phyloP scores from a whole-genome alignment of 37 sponge, comb jelly and placozoan species.

The Hormiphora californensis region DNA sequence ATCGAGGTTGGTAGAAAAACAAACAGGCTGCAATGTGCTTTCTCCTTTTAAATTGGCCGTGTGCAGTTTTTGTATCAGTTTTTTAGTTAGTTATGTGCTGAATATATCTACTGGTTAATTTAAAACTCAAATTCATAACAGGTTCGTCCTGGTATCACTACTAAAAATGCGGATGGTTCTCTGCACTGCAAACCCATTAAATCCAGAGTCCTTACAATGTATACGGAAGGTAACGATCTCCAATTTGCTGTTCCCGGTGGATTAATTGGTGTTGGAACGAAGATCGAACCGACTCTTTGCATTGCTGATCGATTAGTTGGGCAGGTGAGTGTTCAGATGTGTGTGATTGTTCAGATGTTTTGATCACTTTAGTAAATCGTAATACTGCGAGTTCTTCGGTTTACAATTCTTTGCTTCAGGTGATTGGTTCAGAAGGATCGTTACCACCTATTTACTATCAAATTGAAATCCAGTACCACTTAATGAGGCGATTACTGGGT shows the following conservation, averaged over 20 bases:
- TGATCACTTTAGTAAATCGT: neutral
- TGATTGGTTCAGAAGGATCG: slow-evolving; percentile 81
- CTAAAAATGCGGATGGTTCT: slow-evolving; percentile 76
- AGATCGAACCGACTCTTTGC: slow-evolving; percentile 93
- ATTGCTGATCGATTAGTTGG: slow-evolving; percentile 90
- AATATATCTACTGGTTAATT: too few relatives aligned
- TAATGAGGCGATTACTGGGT: slow-evolving; percentile 79
- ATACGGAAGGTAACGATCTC: slow-evolving; percentile 86
- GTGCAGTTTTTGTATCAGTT: too few relatives aligned
- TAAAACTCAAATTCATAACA: neutral
- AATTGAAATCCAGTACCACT: slow-evolving; percentile 88
- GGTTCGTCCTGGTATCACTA: slow-evolving; percentile 88
- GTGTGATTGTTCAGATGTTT: neutral
- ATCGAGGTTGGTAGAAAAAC: slow-evolving; percentile 73
- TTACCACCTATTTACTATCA: slow-evolving; percentile 88
- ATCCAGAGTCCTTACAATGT: slow-evolving; percentile 76
- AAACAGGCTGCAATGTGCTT: too few relatives aligned
- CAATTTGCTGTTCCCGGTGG: slow-evolving; percentile 97
- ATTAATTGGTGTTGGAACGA: slow-evolving; percentile 94
- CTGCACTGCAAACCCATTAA: slow-evolving; percentile 77
- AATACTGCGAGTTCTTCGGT: neutral
- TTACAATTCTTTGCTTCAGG: slow-evolving; percentile 40
- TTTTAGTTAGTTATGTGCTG: too few relatives aligned
- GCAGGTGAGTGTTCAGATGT: slow-evolving; percentile 62
- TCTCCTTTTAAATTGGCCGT: too few relatives aligned